A percentile compares a stretch with the other conserved stretches of the same genome.
These are phyloP conservation scores for Pseudomyrmex cubaensis DNA, from an alignment of 1,140 invertebrate species.

Conservation along the genomic window DNA sequence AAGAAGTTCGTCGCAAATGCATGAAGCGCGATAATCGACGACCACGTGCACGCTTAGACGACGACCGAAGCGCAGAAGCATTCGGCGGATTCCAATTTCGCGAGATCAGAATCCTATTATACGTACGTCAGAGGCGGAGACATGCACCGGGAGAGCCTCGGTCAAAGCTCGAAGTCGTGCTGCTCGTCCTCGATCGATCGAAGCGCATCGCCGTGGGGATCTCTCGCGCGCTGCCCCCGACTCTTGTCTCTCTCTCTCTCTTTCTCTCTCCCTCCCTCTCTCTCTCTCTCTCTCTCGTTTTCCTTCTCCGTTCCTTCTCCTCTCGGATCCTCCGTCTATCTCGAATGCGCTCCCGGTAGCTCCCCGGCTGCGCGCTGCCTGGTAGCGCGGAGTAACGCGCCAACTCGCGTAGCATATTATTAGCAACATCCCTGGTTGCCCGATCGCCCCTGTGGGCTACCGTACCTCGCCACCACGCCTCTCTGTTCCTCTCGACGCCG, in stretches of 20 bases:
- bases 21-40: constrained; percentile 47
- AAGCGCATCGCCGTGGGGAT: constrained; percentile 53
- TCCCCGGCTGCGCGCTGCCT: constrained; percentile 53
- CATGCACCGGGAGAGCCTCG: constrained; percentile 51
- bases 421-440: constrained; percentile 69
- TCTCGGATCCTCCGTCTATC: constrained; percentile 50
- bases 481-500: constrained; percentile 40
- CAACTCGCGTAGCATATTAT: constrained; percentile 77
- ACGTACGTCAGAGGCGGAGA: constrained; percentile 66
- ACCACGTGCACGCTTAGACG: constrained; percentile 37
- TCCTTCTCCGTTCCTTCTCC: neutral
- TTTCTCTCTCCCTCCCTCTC: neutral
- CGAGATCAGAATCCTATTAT: constrained; percentile 64
- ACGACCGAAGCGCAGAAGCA: constrained; percentile 51
- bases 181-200: constrained; percentile 59
- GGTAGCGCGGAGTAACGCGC: constrained; percentile 75
- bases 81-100: constrained; percentile 70
- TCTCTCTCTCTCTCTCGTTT: neutral
- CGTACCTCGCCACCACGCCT: constrained; percentile 60
- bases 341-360: constrained; percentile 50
- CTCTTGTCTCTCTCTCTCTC: neutral
- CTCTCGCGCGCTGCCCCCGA: constrained; percentile 19
- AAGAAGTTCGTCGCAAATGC: neutral
- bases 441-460: constrained; percentile 69
- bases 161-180: constrained; percentile 66